These are phyloP conservation scores for Cryptotermes secundus DNA, from an alignment of 1,140 invertebrate genomes.

Conservation along the genomic window DNA sequence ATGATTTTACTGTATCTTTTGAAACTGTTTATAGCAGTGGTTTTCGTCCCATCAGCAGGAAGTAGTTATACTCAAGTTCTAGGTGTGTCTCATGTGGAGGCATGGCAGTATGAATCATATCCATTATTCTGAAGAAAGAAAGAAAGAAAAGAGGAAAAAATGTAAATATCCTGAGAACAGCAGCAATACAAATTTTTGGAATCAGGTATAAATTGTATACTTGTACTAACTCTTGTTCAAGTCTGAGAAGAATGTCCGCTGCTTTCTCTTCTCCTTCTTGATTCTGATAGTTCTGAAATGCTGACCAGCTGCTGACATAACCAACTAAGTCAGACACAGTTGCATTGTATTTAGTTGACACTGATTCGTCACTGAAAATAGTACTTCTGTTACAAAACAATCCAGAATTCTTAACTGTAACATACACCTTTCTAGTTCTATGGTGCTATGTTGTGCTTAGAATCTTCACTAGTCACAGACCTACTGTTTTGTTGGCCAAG, in stretches of 20 bases:
- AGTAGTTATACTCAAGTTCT: conserved; percentile 30
- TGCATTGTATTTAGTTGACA: too few relatives aligned
- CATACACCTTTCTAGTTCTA: too few relatives aligned
- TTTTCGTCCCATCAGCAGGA: conserved; percentile 35
- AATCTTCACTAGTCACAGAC: too few relatives aligned
- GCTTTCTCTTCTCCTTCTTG: conserved; percentile 35
- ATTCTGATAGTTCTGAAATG: conserved; percentile 37
- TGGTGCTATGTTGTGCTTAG: too few relatives aligned
- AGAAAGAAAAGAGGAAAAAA: too few relatives aligned
- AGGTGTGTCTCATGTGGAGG: conserved; percentile 24
- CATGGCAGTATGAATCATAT: background rate
- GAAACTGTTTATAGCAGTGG: background rate
- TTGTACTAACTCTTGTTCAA: conserved; percentile 37
- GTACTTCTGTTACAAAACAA: too few relatives aligned
- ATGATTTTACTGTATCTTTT: background rate
- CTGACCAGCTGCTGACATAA: conserved; percentile 38
- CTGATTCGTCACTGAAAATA: too few relatives aligned
- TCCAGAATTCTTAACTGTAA: too few relatives aligned
- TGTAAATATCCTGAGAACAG: background rate
- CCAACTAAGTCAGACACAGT: too few relatives aligned
- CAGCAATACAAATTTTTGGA: background rate
- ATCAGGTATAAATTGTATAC: background rate
- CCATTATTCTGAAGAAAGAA: conserved; percentile 24
- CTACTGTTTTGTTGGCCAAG: too few relatives aligned
- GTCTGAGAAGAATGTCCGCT: conserved; percentile 32